phyloP scores from a whole-genome alignment of 2,113 vertebrate species.

The Patagioenas fasciata region DNA sequence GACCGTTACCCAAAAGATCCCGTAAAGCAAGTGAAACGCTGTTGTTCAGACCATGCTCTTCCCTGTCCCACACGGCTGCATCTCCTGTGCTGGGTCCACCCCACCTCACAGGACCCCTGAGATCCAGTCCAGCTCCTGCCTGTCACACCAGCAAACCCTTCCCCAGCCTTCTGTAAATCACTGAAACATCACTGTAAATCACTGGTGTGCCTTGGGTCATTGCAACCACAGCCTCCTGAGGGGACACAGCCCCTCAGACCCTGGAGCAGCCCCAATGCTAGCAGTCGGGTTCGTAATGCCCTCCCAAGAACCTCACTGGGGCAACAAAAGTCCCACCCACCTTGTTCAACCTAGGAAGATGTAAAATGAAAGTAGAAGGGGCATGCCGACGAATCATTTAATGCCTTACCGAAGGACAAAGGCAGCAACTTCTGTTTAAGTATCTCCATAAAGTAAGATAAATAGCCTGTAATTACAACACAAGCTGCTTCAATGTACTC shows the following conservation, averaged over 20 bases:
- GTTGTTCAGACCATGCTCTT: not conserved
- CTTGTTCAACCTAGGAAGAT: not conserved
- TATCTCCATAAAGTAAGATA: not conserved
- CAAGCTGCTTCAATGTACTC: not conserved
- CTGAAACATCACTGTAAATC: no score
- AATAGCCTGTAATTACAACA: not conserved
- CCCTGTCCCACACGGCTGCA: no score
- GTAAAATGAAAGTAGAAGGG: not conserved
- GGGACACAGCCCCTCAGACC: not conserved
- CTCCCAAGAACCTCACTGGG: not conserved
- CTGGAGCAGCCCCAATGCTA: not conserved
- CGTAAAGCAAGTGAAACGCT: not conserved
- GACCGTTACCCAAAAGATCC: not conserved
- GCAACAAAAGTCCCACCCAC: not conserved
- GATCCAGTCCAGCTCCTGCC: not conserved
- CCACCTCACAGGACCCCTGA: not conserved
- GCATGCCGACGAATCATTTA: accelerated
- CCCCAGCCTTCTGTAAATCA: no score
- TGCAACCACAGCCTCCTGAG: not conserved
- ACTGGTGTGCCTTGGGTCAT: not conserved
- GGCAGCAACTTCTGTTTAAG: not conserved
- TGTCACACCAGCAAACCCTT: accelerated
- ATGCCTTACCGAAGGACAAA: not conserved
- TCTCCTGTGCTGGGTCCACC: not conserved
- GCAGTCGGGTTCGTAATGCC: not conserved